Percentiles rank a stretch among this genome's conserved stretches.
phyloP scores from a whole-genome alignment of 92 coral and sea anemone species.

The Epizoanthus ramosus region DNA sequence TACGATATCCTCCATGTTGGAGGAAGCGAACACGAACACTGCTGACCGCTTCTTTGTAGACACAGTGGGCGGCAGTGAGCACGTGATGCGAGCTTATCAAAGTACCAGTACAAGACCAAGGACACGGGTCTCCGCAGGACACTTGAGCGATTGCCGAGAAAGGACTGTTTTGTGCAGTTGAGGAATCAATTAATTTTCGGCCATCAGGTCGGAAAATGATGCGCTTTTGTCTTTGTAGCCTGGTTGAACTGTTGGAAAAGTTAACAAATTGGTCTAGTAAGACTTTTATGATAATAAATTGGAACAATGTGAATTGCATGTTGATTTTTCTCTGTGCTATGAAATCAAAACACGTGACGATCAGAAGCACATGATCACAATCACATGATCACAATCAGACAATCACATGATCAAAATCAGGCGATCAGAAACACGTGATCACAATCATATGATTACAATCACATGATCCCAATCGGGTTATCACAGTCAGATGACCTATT shows the following conservation, averaged over 20 bases:
- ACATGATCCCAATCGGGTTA: too few species aligned
- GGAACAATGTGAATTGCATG: too few species aligned
- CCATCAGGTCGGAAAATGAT: background rate
- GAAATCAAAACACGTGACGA: too few species aligned
- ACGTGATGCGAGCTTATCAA: constrained; percentile 76
- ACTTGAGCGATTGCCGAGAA: constrained; percentile 68
- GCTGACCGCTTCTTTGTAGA: constrained; percentile 46
- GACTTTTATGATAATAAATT: too few species aligned
- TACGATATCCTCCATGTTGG: constrained; percentile 50
- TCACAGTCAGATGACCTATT: too few species aligned
- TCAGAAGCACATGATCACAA: too few species aligned
- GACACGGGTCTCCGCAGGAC: constrained; percentile 68
- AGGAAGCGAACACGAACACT: constrained; percentile 71
- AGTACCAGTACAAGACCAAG: constrained; percentile 71
- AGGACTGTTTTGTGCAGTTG: constrained; percentile 60
- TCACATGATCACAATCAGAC: too few species aligned
- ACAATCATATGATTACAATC: too few species aligned
- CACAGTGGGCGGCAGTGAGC: constrained; percentile 86
- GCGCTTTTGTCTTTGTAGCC: constrained; percentile 10
- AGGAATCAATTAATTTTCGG: constrained; percentile 17
- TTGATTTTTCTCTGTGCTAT: too few species aligned
- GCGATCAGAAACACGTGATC: too few species aligned
- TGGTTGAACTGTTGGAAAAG: background rate
- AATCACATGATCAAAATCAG: too few species aligned
- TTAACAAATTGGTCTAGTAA: background rate